Evolutionary conservation across 2,113 vertebrate genomes (phyloP).

Genomic region (Azemiops feae): DNA sequence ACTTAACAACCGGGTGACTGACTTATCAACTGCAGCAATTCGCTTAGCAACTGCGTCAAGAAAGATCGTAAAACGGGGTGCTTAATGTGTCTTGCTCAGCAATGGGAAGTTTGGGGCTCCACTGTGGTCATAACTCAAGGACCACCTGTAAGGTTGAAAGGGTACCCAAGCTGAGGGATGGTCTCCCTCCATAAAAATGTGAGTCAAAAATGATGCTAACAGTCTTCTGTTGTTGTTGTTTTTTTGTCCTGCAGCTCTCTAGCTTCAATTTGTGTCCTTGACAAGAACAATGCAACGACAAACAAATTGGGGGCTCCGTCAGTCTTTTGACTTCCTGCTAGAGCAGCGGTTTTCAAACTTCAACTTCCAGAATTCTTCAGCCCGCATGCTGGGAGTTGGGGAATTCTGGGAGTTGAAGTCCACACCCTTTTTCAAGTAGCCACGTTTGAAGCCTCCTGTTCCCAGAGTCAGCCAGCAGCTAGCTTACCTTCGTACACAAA

Average conservation of each 20-base stretch:
- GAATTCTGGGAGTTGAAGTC: neutral
- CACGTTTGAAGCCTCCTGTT: neutral
- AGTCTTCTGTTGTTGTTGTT: neutral
- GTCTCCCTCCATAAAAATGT: neutral
- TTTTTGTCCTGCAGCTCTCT: neutral
- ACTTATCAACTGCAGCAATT: too few species aligned
- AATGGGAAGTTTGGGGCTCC: neutral
- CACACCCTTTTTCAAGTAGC: neutral
- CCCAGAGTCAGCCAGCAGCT: accelerated
- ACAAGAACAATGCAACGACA: neutral
- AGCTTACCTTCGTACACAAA: constrained; percentile 89
- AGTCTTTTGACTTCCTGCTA: neutral
- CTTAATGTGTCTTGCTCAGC: neutral
- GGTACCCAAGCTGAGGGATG: neutral
- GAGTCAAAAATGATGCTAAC: neutral
- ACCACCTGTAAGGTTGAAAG: neutral
- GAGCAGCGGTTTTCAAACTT: neutral
- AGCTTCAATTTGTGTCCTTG: neutral
- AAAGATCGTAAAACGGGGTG: neutral
- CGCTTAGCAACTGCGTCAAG: neutral
- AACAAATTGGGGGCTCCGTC: neutral
- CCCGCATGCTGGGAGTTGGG: neutral
- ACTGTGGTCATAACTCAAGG: neutral
- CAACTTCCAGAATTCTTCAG: neutral
- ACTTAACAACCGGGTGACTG: too few species aligned